Evolutionary conservation across 2,797 vertebrate species (phyloP).

Genomic region (Phrynocephalus forsythii): DNA sequence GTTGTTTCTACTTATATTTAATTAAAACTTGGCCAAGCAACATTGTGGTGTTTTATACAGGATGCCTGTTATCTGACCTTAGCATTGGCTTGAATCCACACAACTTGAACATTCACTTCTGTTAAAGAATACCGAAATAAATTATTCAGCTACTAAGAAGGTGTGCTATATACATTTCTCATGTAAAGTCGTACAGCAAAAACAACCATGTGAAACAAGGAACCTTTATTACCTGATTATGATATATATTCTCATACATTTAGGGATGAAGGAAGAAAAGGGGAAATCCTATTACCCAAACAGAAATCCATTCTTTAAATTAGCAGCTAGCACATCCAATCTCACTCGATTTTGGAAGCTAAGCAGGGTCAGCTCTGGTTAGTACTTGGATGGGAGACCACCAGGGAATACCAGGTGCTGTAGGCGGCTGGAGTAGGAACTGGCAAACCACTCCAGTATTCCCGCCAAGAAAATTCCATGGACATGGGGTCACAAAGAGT

Average conservation of each 20-base stretch:
- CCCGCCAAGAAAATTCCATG: no score
- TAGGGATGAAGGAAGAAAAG: not conserved
- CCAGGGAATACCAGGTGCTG: no score
- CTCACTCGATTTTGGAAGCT: no score
- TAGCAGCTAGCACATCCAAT: not conserved
- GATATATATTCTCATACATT: no score
- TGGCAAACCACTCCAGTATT: no score
- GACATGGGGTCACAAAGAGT: no score
- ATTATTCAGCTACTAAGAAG: constrained; percentile 69
- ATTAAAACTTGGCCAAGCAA: constrained; percentile 61
- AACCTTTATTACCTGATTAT: constrained; percentile 37
- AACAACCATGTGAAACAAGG: constrained; percentile 40
- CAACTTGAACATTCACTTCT: constrained; percentile 69
- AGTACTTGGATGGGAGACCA: no score
- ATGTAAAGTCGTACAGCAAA: constrained; percentile 55
- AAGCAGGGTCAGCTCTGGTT: no score
- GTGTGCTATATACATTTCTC: constrained; percentile 49
- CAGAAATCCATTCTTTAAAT: not conserved
- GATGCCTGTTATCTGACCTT: constrained; percentile 73
- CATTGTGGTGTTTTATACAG: constrained; percentile 67
- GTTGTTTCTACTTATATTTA: constrained; percentile 74
- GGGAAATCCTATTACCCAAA: not conserved
- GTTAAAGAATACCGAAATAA: constrained; percentile 72
- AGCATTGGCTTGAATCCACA: constrained; percentile 72
- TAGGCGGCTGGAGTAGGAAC: no score